Evolutionary conservation across 1,140 invertebrate species (phyloP).

Genomic region (Eupristina koningsbergeri): DNA sequence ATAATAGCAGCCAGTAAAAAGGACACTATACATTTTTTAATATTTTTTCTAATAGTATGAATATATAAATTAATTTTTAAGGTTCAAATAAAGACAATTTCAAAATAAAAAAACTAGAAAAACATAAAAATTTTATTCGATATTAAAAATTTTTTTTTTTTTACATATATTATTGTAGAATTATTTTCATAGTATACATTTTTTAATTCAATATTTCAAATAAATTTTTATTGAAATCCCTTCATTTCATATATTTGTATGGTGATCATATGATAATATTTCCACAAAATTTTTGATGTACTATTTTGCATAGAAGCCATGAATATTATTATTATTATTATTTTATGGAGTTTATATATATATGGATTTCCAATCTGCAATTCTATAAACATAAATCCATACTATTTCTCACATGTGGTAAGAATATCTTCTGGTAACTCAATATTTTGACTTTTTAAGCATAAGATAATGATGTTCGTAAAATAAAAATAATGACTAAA

Average conservation of each 20-base stretch:
- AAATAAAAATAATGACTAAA: conserved; percentile 19
- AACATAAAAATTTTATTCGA: too few relatives aligned
- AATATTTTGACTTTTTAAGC: conserved; percentile 28
- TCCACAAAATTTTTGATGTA: neutral
- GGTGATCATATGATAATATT: neutral
- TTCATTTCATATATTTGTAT: neutral
- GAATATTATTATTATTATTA: conserved; percentile 12
- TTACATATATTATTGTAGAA: too few relatives aligned
- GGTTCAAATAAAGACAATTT: too few relatives aligned
- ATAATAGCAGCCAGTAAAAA: too few relatives aligned
- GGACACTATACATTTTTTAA: too few relatives aligned
- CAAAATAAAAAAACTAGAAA: too few relatives aligned
- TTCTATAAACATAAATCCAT: conserved; percentile 8
- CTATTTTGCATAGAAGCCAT: neutral
- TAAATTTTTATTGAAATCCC: neutral
- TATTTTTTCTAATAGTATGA: too few relatives aligned
- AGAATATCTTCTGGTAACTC: conserved; percentile 15
- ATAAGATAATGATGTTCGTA: neutral
- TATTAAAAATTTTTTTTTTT: too few relatives aligned
- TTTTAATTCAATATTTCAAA: neutral
- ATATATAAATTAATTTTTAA: neutral
- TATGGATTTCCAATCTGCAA: conserved; percentile 5
- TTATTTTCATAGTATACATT: neutral
- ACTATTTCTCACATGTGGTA: conserved; percentile 8
- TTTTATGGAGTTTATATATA: conserved; percentile 4